A percentile compares a stretch with the other conserved stretches of the same genome.
Conservation (phyloP, 1,140 invertebrate genomes). For the Temnothorax longispinosus region DNA sequence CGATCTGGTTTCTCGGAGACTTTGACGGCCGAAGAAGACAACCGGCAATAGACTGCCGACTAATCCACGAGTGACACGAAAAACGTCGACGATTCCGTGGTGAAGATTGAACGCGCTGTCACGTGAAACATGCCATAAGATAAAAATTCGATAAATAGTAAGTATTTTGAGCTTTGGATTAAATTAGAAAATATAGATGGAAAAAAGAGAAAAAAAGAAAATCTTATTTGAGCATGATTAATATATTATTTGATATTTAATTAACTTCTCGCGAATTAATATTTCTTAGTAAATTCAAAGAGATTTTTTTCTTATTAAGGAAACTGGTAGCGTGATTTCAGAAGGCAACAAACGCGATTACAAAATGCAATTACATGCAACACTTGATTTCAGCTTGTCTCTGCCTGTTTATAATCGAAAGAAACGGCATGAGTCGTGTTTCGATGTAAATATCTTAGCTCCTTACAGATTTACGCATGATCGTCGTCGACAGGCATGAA, state of each 20-base stretch:
- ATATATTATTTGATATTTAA: neutral
- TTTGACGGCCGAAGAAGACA: constrained; percentile 51
- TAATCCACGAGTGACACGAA: constrained; percentile 41
- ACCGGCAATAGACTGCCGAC: constrained; percentile 35
- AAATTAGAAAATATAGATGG: neutral
- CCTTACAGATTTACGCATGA: constrained; percentile 76
- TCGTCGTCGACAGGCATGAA: constrained; percentile 78
- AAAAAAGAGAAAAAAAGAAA: neutral
- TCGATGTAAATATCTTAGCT: constrained; percentile 76
- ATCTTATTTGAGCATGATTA: neutral
- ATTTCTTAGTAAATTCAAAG: neutral
- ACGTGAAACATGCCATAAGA: neutral
- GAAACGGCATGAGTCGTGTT: neutral
- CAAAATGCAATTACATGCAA: constrained; percentile 5
- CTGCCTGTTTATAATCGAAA: constrained; percentile 1
- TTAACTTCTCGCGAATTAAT: neutral
- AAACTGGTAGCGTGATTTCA: neutral
- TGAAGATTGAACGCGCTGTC: constrained; percentile 9
- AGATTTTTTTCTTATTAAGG: neutral
- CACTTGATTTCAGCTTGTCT: constrained; percentile 16
- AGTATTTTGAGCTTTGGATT: neutral
- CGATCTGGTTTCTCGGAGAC: constrained; percentile 56
- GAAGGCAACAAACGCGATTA: neutral
- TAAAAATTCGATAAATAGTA: constrained; percentile 25
- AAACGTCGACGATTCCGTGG: constrained; percentile 10